Conservation (phyloP, 2,797 vertebrate species). For the Tympanoctomys barrerae region DNA sequence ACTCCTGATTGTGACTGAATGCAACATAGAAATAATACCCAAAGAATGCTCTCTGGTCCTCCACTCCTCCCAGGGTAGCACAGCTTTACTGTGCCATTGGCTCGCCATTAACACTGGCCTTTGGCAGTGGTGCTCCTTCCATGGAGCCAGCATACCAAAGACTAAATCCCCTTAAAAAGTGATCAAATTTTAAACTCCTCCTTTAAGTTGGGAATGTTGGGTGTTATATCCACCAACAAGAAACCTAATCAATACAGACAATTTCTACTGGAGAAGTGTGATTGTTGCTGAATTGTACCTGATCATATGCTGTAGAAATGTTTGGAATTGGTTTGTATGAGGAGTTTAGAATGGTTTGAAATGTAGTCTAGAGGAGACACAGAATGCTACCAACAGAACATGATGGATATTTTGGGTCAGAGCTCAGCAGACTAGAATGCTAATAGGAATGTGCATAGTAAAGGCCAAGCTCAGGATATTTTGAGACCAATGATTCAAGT, state of each 20-base stretch:
- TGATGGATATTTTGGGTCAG: neutral
- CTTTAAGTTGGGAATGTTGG: neutral
- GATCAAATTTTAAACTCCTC: neutral
- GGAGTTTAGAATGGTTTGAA: neutral
- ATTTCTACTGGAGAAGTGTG: neutral
- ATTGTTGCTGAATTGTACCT: neutral
- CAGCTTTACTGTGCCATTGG: neutral
- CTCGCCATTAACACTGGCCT: neutral
- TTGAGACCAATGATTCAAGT: neutral
- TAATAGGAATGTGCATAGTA: neutral
- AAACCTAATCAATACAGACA: neutral
- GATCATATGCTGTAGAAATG: neutral
- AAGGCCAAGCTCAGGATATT: neutral
- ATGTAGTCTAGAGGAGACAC: neutral
- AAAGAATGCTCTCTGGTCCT: neutral
- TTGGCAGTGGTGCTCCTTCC: neutral
- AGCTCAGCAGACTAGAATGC: neutral
- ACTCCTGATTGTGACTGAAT: neutral
- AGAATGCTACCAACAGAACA: neutral
- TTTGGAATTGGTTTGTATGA: neutral
- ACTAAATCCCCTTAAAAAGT: neutral
- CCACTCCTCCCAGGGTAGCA: neutral
- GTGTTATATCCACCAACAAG: neutral
- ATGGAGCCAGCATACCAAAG: neutral
- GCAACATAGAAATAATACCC: neutral